phyloP scores from a whole-genome alignment of 2,797 vertebrate species.

The Danionella dracula region DNA sequence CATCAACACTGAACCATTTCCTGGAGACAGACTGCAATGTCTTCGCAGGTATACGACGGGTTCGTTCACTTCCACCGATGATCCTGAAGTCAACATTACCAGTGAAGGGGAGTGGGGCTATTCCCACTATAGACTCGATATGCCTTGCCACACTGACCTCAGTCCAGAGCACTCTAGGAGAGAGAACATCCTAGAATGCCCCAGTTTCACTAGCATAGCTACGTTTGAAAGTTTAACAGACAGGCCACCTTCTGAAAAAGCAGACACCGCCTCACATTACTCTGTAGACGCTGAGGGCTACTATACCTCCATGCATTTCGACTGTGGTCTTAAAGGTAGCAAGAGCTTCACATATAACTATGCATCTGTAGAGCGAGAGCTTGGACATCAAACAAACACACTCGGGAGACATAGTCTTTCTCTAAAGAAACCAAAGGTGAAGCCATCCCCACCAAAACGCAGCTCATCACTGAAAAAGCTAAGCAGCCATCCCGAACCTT shows the following conservation, averaged over 20 bases:
- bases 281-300: constrained; percentile 85
- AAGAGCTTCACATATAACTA: constrained; percentile 94
- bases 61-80: constrained; percentile 95
- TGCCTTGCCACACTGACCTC: constrained; percentile 79
- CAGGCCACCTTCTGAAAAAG: constrained; percentile 74
- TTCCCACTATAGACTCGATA: constrained; percentile 82
- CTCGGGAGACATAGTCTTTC: constrained; percentile 83
- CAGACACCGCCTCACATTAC: constrained; percentile 78
- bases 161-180: constrained; percentile 80
- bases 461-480: constrained; percentile 90
- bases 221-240: constrained; percentile 82
- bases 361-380: constrained; percentile 82
- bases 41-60: constrained; percentile 88
- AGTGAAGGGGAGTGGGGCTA: constrained; percentile 97
- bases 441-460: constrained; percentile 95
- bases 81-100: constrained; percentile 90
- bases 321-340: constrained; percentile 83
- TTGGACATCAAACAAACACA: constrained; percentile 72
- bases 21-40: constrained; percentile 76
- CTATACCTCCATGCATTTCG: constrained; percentile 93
- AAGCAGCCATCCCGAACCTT: constrained; percentile 70
- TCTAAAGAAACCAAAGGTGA: constrained; percentile 94
- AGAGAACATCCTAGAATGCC: constrained; percentile 76
- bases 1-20: constrained; percentile 85
- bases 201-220: constrained; percentile 74